phyloP scores from a whole-genome alignment of 53 echinoderm and acorn worm species.

The Stichopus horrens region DNA sequence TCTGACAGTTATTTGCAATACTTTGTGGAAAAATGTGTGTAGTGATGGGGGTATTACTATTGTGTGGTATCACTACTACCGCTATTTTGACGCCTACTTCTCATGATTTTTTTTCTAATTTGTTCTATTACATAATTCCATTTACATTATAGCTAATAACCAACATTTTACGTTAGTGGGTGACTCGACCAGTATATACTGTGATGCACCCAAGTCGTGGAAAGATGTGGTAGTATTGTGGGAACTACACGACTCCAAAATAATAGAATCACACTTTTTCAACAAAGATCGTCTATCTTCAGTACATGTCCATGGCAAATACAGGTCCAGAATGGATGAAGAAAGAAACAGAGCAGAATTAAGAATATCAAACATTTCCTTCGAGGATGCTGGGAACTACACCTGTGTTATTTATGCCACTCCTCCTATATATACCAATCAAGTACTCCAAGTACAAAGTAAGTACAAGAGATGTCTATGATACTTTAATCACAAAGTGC shows the following conservation, averaged over 20 bases:
- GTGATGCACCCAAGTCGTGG: not conserved
- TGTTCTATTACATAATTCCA: no score
- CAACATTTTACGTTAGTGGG: not conserved
- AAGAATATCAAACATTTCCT: not conserved
- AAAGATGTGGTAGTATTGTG: not conserved
- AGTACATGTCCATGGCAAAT: not conserved
- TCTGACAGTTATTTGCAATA: no score
- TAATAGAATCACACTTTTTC: not conserved
- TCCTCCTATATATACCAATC: not conserved
- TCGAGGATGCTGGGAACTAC: not conserved
- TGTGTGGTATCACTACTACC: no score
- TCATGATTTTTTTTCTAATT: no score
- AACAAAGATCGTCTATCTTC: not conserved
- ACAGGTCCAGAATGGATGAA: not conserved
- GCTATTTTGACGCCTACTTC: no score
- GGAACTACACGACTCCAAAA: not conserved
- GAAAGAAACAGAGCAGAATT: not conserved
- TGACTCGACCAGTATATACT: not conserved
- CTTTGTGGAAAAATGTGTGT: no score
- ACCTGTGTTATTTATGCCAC: not conserved
- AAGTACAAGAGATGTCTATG: not conserved
- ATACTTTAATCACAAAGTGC: no score
- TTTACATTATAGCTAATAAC: no score
- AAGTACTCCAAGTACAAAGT: not conserved
- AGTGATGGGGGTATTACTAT: no score